Evolutionary conservation across 92 coral and sea anemone genomes (phyloP).

Genomic region (Desmophyllum pertusum): DNA sequence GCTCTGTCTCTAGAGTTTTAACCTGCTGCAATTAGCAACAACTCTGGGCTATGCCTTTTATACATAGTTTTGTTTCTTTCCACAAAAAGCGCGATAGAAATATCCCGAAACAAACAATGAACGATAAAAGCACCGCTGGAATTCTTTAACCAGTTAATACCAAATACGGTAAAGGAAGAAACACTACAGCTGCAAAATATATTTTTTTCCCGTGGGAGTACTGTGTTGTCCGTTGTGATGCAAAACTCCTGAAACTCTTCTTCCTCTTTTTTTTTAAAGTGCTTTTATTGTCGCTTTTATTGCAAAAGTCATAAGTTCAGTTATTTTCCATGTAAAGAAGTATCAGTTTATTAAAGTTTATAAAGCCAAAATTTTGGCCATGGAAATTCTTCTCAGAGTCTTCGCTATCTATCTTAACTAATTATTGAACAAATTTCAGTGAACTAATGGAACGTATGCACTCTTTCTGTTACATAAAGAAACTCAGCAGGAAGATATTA

Average conservation of each 20-base stretch:
- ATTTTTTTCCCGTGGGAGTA: not conserved
- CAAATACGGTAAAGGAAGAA: not conserved
- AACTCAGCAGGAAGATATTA: not conserved
- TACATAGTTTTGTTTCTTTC: not conserved
- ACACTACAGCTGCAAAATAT: conserved; percentile 7
- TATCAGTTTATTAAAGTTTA: not conserved
- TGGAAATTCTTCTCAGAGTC: too few species aligned
- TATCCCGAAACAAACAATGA: not conserved
- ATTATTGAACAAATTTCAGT: too few species aligned
- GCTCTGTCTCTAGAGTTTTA: not conserved
- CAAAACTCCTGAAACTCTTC: not conserved
- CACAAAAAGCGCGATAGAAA: not conserved
- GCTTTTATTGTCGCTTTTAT: not conserved
- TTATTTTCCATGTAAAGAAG: too few species aligned
- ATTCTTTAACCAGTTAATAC: not conserved
- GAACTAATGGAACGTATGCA: too few species aligned
- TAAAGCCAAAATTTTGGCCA: too few species aligned
- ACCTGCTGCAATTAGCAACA: not conserved
- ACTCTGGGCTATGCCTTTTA: not conserved
- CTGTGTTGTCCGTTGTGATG: not conserved
- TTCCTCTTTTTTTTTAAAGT: not conserved
- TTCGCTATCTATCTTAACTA: too few species aligned
- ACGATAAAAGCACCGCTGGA: not conserved
- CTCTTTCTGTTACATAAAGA: not conserved
- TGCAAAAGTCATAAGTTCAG: not conserved